Evolutionary conservation across 2,797 vertebrate species (phyloP).

Genomic region (Ispidina picta): DNA sequence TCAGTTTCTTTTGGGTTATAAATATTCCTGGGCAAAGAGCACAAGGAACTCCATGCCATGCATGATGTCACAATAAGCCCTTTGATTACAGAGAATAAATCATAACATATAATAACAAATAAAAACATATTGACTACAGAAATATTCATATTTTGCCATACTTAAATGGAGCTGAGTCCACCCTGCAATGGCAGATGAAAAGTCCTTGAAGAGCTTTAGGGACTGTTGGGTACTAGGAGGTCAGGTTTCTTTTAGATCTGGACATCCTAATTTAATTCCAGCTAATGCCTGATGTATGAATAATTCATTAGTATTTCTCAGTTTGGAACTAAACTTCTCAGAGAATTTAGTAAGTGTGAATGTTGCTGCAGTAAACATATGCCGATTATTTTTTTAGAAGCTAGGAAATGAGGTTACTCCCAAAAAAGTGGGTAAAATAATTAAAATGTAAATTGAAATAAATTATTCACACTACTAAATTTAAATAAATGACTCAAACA

Average conservation of each 20-base stretch:
- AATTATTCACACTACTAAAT: conserved; percentile 36
- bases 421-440: conserved; percentile 70
- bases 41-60: background rate
- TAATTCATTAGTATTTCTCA: conserved; percentile 61
- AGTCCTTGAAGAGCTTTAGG: background rate
- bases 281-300: conserved; percentile 27
- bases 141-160: background rate
- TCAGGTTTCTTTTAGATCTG: conserved; percentile 27
- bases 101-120: background rate
- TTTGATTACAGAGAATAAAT: background rate
- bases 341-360: conserved; percentile 59
- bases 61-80: background rate
- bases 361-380: conserved; percentile 69
- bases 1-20: background rate
- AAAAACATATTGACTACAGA: background rate
- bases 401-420: conserved; percentile 67
- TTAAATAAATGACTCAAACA: conserved; percentile 11
- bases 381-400: conserved; percentile 62
- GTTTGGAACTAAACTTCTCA: conserved; percentile 62
- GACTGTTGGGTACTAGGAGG: background rate
- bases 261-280: conserved; percentile 49
- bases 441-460: conserved; percentile 74
- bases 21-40: background rate
- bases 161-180: background rate
- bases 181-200: background rate